A percentile compares a stretch with the other conserved stretches of the same genome.
Evolutionary conservation across 2,888 invertebrate species (phyloP).

Genomic region (Amphipyra berbera): DNA sequence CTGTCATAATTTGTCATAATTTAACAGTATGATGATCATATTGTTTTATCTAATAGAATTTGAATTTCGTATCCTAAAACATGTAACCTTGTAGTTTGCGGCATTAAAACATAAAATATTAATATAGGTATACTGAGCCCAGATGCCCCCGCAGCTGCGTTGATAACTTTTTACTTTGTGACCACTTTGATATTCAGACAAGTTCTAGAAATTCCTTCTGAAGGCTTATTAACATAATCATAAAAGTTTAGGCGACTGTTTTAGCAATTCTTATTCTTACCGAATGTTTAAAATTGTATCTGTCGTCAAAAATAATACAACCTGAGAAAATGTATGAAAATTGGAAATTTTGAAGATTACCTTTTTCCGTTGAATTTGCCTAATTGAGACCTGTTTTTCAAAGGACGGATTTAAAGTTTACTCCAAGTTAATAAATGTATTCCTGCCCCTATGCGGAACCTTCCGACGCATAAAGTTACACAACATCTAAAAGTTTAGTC

Average conservation of each 20-base stretch:
- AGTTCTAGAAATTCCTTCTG: slow-evolving; percentile 17
- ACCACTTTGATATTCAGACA: slow-evolving; percentile 36
- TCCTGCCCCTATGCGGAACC: no score
- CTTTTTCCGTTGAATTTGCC: no score
- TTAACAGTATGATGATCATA: background rate
- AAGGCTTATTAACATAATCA: slow-evolving; percentile 50
- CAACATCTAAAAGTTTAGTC: no score
- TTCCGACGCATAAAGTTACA: no score
- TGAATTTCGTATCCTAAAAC: background rate
- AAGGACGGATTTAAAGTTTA: background rate
- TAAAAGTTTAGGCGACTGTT: slow-evolving; percentile 40
- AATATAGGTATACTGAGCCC: slow-evolving; percentile 15
- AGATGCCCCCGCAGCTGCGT: slow-evolving; percentile 22
- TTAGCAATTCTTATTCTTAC: slow-evolving; percentile 17
- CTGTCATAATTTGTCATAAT: background rate
- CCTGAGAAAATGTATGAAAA: slow-evolving; percentile 14
- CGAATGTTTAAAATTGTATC: slow-evolving; percentile 31
- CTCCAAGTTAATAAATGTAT: no score
- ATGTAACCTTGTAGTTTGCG: slow-evolving; percentile 7
- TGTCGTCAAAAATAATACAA: slow-evolving; percentile 3
- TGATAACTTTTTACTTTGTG: slow-evolving; percentile 44
- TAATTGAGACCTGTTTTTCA: background rate
- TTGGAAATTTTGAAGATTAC: background rate
- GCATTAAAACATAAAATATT: slow-evolving; percentile 23
- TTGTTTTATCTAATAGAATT: background rate